These are phyloP conservation scores for Alviniconcha marisindica DNA, from an alignment of 1,140 invertebrate genomes.

Conservation along the genomic window DNA sequence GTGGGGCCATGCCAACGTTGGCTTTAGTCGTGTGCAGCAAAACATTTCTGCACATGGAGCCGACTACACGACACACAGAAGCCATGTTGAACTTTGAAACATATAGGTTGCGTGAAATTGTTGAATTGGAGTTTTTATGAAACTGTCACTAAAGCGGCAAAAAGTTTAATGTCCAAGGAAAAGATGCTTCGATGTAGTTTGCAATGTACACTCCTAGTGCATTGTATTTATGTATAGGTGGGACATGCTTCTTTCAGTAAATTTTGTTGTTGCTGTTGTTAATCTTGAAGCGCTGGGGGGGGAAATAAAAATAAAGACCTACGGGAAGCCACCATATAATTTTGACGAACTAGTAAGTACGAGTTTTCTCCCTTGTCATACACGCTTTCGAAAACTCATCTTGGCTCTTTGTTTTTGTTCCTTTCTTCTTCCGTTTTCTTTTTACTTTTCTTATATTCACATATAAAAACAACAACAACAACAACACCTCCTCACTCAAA, in stretches of 20 bases:
- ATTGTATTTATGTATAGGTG: background rate
- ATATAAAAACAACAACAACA: too few species aligned
- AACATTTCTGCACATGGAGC: conserved; percentile 15
- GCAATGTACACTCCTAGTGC: background rate
- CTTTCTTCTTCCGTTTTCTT: too few species aligned
- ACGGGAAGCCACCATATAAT: too few species aligned
- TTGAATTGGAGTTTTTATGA: background rate
- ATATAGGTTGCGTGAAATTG: background rate
- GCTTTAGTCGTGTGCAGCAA: conserved; percentile 15
- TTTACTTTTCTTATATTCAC: too few species aligned
- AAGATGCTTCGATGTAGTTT: too few species aligned
- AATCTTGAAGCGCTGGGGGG: background rate
- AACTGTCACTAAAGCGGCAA: too few species aligned
- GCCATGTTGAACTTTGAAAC: conserved; percentile 25
- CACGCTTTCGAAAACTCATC: too few species aligned
- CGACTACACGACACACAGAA: background rate
- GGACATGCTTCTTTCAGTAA: background rate
- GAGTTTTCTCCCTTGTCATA: too few species aligned
- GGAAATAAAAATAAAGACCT: background rate
- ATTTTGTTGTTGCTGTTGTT: background rate
- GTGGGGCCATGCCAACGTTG: background rate
- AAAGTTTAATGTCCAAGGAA: too few species aligned
- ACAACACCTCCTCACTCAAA: too few species aligned
- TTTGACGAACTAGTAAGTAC: too few species aligned
- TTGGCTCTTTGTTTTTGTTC: too few species aligned